Evolutionary conservation across 2,888 invertebrate genomes (phyloP), one percentile per base, ranked within the genome.

Genomic region (Holacanthella duospinosa): DNA sequence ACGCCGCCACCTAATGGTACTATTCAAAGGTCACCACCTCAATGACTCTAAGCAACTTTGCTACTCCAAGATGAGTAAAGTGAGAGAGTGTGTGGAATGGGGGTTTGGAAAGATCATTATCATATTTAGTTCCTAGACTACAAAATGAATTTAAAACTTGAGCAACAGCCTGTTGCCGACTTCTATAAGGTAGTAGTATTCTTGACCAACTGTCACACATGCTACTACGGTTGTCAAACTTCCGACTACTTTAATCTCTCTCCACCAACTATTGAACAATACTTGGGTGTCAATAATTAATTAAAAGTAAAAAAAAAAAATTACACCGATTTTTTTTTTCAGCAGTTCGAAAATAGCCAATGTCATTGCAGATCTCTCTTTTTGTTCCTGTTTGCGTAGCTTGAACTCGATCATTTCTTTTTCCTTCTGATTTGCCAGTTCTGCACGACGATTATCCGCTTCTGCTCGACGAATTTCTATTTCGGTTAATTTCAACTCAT

Each of bases 161-260:
- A n/a, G 12, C 3, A 29, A 1, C 36, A 27, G 24, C 21, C 44
- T 1, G 36, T 62, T 4, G 57, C 16, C 6, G 21, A 21, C 12
- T 58, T 58, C 27, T 62, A 62, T 36, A 24, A 36, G 9, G 62
- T 62, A 2, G 48, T 29, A 29, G 57, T 21, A 2, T 29, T 62
- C 25, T 28, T 62, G 21, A 60, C 53, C 19, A 64, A 64, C 54
- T 61, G 61, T 21, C 64, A 64, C 36, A 58, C 54, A 19, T 61
- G 61, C 26, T 9, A 61, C 16, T 61, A 60, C 27, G 61, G 58
- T 2, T 58, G 27, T 28, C 57, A 60, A 24, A 61, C 64, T 19
- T 28, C 25, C 9, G 29, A 57, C 1, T 56, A 61, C 43, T 58
- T 58, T 54, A n/a, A 1, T 6, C 1, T 9, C n/a, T 21, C 3